A percentile compares a stretch with the other conserved stretches of the same genome.
phyloP scores from a whole-genome alignment of 1,140 invertebrate genomes.

The Latrodectus geometricus region DNA sequence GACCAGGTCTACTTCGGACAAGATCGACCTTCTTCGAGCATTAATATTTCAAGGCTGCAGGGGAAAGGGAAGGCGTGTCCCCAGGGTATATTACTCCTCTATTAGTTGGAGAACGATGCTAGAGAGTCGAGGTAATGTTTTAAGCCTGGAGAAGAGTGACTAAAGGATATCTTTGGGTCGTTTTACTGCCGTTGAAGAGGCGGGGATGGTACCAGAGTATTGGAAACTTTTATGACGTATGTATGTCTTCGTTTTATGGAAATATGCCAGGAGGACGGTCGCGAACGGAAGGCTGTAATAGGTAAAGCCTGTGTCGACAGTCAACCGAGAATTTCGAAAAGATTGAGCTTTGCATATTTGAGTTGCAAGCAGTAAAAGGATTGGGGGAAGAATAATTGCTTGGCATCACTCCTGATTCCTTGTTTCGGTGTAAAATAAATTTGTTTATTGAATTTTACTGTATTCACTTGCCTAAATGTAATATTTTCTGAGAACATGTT shows the following conservation, averaged over 20 bases:
- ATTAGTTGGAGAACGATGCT: conserved; percentile 2
- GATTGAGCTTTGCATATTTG: too few relatives aligned
- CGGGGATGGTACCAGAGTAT: not conserved
- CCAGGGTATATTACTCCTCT: conserved; percentile 20
- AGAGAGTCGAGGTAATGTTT: not conserved
- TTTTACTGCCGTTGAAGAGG: conserved; percentile 16
- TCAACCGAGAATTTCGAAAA: too few relatives aligned
- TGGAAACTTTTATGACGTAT: not conserved
- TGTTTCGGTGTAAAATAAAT: too few relatives aligned
- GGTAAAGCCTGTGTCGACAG: too few relatives aligned
- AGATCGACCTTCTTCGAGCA: conserved; percentile 6
- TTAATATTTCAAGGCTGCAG: conserved; percentile 26
- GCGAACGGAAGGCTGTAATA: too few relatives aligned
- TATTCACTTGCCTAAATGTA: too few relatives aligned
- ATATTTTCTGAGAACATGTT: too few relatives aligned
- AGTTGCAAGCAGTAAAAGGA: too few relatives aligned
- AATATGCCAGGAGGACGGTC: too few relatives aligned
- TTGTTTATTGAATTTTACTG: too few relatives aligned
- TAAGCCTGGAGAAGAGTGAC: not conserved
- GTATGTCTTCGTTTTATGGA: not conserved
- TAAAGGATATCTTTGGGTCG: conserved; percentile 13
- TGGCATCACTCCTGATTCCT: too few relatives aligned
- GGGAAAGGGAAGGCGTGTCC: not conserved
- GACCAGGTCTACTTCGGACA: conserved; percentile 5
- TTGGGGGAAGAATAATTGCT: too few relatives aligned